Percentiles rank a stretch among this genome's conserved stretches.
phyloP scores from a whole-genome alignment of 2,888 invertebrate species.

The Seladonia tumulorum region DNA sequence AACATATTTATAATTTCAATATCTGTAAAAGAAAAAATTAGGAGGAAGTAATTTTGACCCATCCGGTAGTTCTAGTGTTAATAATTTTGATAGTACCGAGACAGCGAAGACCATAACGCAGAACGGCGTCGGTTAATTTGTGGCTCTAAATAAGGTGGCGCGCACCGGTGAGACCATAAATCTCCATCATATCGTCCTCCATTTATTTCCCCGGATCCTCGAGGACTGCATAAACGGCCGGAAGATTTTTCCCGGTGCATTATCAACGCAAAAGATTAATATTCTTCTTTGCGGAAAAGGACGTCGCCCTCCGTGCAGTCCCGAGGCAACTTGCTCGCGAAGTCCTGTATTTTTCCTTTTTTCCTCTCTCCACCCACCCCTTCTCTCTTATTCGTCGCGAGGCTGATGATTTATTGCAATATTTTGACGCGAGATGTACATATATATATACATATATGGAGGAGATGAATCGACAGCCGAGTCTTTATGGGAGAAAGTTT shows the following conservation, averaged over 20 bases:
- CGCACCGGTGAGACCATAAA: constrained; percentile 30
- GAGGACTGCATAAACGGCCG: constrained; percentile 55
- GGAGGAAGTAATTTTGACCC: no score
- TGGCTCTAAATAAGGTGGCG: constrained; percentile 3
- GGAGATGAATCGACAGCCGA: constrained; percentile 83
- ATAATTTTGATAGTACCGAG: not conserved
- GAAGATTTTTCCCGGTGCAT: constrained; percentile 64
- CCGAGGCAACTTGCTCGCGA: constrained; percentile 63
- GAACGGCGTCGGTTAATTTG: not conserved
- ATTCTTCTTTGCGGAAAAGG: constrained; percentile 74
- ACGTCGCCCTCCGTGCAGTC: constrained; percentile 64
- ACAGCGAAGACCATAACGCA: not conserved
- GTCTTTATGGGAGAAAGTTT: constrained; percentile 80
- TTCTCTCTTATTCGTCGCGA: constrained; percentile 72
- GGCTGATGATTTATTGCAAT: constrained; percentile 83
- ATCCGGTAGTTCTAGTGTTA: no score
- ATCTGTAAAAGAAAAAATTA: no score
- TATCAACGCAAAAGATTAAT: constrained; percentile 80
- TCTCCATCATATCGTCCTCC: constrained; percentile 39
- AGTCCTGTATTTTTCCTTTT: constrained; percentile 33
- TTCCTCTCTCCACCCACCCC: constrained; percentile 47
- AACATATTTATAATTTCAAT: no score
- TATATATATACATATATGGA: constrained; percentile 56
- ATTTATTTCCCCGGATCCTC: constrained; percentile 25
- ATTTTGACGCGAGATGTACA: constrained; percentile 82